Base-by-base conservation (phyloP, 1,140 invertebrate genomes). In the Pseudobourletiella spinata region DNA sequence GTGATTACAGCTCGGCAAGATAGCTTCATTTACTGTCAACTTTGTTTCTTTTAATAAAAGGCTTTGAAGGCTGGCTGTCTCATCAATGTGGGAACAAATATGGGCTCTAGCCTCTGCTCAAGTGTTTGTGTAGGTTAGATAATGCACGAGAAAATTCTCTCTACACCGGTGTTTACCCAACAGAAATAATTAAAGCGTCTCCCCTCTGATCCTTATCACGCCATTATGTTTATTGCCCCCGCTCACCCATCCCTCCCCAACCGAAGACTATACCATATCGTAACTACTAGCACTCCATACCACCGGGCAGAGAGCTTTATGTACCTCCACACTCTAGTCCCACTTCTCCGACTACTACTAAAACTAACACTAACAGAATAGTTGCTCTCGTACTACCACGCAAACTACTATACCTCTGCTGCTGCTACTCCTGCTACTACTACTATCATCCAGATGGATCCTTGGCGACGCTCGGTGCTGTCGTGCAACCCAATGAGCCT, bases 111-210 rank as follows among this genome's bases (percentile, higher is more conserved):
- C 32, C 29, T 22, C 52, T 48, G 43, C 60, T 62, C n/a, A 62
- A 62, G 60, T 62, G 60, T 62, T 62, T 62, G 60, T 62, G 60
- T 62, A 62, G 54, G 60, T 62, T 62, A 57, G 60, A 62, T 62
- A 62, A 62, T 62, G 60, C 57, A 62, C 54, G 42, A 43, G 60
- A 35, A 57, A 55, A 55, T 35, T 55, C 26, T 8, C 29, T 32
- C 6, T 51, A 14, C 16, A 35, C 29, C 35, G 57, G 56, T 62
- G 60, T 62, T 62, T 62, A 62, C 60, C 60, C 60, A 62, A 43
- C 42, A 54, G 51, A 61, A 62, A 62, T 62, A 62, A 62, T 62
- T 62, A 62, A 62, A 62, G 60, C 39, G 52, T 62, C 60, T 62
- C 60, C 54, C 54, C 54, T 62, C 52, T 62, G 60, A 62, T 62